Base-by-base conservation (phyloP, 2,888 invertebrate species). In the Nowickia ferox region DNA sequence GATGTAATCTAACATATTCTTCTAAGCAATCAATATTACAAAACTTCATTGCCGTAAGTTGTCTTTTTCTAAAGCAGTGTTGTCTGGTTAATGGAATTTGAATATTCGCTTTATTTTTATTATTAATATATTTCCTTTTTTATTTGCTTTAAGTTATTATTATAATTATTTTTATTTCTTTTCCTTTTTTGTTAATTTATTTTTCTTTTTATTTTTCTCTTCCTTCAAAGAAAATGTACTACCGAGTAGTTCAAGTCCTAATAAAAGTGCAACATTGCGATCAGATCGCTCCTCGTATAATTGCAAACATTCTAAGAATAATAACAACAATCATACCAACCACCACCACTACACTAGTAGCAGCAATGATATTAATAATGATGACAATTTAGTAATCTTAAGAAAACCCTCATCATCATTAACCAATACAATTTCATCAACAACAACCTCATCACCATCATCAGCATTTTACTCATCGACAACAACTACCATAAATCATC, bases 181-280 rank as follows among this genome's bases (percentile, higher is more conserved):
- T 76, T 48, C 30, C 30, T 80, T 84, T 65, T 71, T 65, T 51
- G 19, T 78, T 42, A 51, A 55, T 84, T 85, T 65, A 19, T 15
- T 22, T 59, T 74, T 66, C 75, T 44, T n/a, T 48, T 57, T 53
- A 69, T 59, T 84, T 82, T 65, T 61, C 61, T 61, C n/a, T 10
- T 74, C 63, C 59, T 30, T 1, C 44, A 15, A 84, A 88, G 88
- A 88, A 77, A 88, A 88, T 84, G 74, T 88, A 51, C 69, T 86
- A 84, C 69, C 84, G 44, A 81, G 72, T 84, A 87, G 72, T 72
- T 51, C 55, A 66, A 87, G 79, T 75, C 85, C 83, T 11, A 85
- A 69, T 22, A 87, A 79, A 87, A 44, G 89, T 89, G 74, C 89
- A 84, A 71, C 87, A 88, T 84, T 89, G 89, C 72, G 84, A 87